Conservation (phyloP, 2,888 invertebrate species). For the Melolontha melolontha region DNA sequence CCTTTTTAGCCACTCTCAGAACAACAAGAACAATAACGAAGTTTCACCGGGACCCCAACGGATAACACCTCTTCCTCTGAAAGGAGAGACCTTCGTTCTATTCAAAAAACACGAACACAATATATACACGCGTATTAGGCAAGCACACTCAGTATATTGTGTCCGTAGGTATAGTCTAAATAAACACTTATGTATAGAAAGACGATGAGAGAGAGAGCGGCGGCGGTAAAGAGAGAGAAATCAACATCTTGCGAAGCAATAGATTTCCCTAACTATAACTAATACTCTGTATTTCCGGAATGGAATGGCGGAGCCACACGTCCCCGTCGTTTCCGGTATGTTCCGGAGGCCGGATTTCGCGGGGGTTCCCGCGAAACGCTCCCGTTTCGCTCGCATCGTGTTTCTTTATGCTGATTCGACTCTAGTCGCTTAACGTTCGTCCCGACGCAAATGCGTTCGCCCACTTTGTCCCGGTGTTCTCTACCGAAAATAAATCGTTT, state of each 20-base stretch:
- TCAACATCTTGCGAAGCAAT: slow-evolving; percentile 55
- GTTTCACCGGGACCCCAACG: too few relatives aligned
- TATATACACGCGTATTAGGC: not conserved
- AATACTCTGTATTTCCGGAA: slow-evolving; percentile 65
- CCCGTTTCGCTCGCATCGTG: slow-evolving; percentile 1
- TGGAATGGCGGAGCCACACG: slow-evolving; percentile 65
- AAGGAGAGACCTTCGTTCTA: not conserved
- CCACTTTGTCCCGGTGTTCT: not conserved
- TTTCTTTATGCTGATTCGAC: not conserved
- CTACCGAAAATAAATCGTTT: slow-evolving; percentile 4
- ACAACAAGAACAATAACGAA: too few relatives aligned
- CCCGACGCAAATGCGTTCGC: not conserved
- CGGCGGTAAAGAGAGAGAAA: slow-evolving; percentile 12
- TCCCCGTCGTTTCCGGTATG: slow-evolving; percentile 62
- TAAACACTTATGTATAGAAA: not conserved
- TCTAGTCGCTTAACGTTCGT: not conserved
- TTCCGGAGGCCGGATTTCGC: slow-evolving; percentile 44
- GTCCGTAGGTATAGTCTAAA: not conserved
- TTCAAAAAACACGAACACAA: not conserved
- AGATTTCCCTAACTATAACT: slow-evolving; percentile 63
- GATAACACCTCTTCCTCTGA: not conserved
- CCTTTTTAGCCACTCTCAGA: too few relatives aligned
- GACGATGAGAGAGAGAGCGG: not conserved
- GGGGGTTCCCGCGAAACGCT: slow-evolving; percentile 18
- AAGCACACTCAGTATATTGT: too few relatives aligned